Evolutionary conservation across 2,113 vertebrate species (phyloP), one percentile per base, ranked within the genome.

Genomic region (Cephalophus harveyi): DNA sequence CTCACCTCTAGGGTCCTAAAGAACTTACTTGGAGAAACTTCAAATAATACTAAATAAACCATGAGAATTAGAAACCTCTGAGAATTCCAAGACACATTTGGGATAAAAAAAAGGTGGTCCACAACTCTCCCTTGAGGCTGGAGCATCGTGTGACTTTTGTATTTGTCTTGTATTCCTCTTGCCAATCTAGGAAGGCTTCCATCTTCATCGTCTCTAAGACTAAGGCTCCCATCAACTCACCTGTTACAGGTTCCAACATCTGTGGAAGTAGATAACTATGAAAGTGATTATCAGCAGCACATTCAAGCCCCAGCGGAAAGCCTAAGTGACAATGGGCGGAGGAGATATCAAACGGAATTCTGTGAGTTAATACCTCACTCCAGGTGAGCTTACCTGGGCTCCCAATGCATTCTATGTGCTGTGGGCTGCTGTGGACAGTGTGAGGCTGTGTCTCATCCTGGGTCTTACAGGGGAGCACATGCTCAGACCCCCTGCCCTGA

Each of bases 271-370:
- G 43, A 36, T n/a, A 11, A 52, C 71, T 3, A 46, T 83, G 71
- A 89, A 83, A 97, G 30, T 84, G 43, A 71, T 5, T 84, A 84
- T 21, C 84, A 97, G 92, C n/a, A 97, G 33, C 28, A 96, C 15
- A 57, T 94, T 97, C 83, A 93, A 27, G 28, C 94, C 94, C 30
- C 93, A 12, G 28, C 97, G 95, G 36, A 93, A 92, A 52, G 50
- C 59, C 89, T 95, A 71, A 89, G 88, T 40, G 54, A 36, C 94
- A 95, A 28, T 7, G 15, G 55, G 19, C 57, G 54, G 59, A 92
- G 33, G 10, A 62, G 21, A 46, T 46, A 71, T 23, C 19, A 28
- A 46, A 78, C 6, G n/a, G 36, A 11, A 4, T 7, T 52, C 54
- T 30, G 21, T 40, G 62, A 74, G 28, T 57, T 81, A 85, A 40